These are phyloP conservation scores for Galagoides demidoff DNA, from an alignment of 2,797 vertebrate genomes.

Conservation along the genomic window DNA sequence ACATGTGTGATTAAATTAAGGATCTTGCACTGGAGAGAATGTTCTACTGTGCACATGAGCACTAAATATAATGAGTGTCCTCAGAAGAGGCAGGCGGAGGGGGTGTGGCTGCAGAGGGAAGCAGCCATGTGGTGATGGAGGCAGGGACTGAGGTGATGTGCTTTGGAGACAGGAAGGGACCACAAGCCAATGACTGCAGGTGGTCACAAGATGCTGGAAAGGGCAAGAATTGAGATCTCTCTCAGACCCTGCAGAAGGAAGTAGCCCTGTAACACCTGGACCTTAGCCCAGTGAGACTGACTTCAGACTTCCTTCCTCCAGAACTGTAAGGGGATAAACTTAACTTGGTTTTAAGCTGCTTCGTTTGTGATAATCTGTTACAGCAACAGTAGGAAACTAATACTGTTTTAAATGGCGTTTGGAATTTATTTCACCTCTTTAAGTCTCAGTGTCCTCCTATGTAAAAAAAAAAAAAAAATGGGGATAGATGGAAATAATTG, in stretches of 20 bases:
- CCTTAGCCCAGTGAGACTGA: not conserved
- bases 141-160: rapidly evolving
- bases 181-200: not conserved
- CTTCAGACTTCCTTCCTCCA: too few relatives aligned
- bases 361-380: not conserved
- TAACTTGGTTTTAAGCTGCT: not conserved
- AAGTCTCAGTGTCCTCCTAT: not conserved
- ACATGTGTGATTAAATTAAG: not conserved
- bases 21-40: not conserved
- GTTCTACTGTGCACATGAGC: not conserved
- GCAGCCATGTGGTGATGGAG: rapidly evolving
- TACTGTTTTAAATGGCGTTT: not conserved
- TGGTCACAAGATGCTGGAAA: not conserved
- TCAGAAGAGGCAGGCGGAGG: not conserved
- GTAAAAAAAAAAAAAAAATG: not conserved
- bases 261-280: not conserved
- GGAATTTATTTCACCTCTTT: not conserved
- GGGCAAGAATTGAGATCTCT: rapidly evolving
- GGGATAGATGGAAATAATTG: not conserved
- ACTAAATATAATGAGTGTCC: not conserved
- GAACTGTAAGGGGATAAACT: too few relatives aligned
- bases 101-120: not conserved
- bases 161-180: not conserved
- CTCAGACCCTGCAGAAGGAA: not conserved
- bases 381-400: not conserved